phyloP scores from a whole-genome alignment of 2,113 vertebrate species.

The Phylloscopus trochiloides region DNA sequence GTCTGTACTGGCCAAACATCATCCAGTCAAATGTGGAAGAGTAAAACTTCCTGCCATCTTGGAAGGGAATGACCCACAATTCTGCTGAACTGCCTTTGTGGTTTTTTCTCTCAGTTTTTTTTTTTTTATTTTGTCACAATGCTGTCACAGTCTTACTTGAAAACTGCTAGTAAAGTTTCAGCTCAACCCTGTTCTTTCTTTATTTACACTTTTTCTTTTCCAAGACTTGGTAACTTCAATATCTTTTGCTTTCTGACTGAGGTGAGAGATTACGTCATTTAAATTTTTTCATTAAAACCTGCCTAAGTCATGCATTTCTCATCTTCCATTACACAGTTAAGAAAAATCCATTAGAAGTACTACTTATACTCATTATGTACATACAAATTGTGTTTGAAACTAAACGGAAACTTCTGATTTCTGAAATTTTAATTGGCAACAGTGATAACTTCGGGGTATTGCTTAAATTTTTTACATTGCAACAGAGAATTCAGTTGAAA shows the following conservation, averaged over 20 bases:
- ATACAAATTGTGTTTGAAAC: background rate
- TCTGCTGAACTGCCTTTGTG: background rate
- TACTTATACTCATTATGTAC: background rate
- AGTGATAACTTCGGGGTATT: background rate
- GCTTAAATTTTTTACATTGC: background rate
- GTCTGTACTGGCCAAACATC: background rate
- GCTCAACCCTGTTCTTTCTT: background rate
- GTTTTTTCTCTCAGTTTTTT: background rate
- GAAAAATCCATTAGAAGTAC: background rate
- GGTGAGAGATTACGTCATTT: background rate
- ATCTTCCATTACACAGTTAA: background rate
- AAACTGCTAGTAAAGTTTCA: background rate
- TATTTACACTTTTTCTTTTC: background rate
- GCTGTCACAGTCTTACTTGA: background rate
- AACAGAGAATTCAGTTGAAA: background rate
- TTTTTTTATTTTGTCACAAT: background rate
- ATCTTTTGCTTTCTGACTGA: background rate
- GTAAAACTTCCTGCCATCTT: background rate
- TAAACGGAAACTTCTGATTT: background rate
- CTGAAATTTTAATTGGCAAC: background rate
- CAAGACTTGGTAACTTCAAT: background rate
- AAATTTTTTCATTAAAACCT: background rate
- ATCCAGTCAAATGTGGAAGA: background rate
- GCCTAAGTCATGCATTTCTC: background rate
- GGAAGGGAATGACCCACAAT: background rate